Evolutionary conservation across 2,113 vertebrate species (phyloP).

Genomic region (Harpagus bidentatus): DNA sequence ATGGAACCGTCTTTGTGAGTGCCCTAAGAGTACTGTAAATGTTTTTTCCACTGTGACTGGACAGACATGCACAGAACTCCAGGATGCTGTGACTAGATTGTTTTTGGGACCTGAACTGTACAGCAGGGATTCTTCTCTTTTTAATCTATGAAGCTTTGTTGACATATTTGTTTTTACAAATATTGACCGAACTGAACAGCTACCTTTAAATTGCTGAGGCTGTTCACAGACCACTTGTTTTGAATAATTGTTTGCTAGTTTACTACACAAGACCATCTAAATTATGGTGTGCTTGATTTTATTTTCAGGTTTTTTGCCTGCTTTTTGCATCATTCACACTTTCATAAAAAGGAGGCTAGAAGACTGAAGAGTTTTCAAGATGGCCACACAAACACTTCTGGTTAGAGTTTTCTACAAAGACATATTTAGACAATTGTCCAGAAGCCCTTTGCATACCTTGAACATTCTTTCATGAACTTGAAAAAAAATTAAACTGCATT

Average conservation of each 20-base stretch:
- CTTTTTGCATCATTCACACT: neutral
- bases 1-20: neutral
- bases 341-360: neutral
- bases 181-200: neutral
- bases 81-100: neutral
- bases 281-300: neutral
- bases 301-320: neutral
- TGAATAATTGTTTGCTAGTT: neutral
- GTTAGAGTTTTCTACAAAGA: neutral
- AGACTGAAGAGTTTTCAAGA: slow-evolving; percentile 1
- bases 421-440: neutral
- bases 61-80: neutral
- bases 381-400: slow-evolving; percentile 34
- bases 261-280: neutral
- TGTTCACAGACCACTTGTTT: neutral
- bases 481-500: neutral
- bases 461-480: neutral
- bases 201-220: neutral
- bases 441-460: neutral
- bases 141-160: neutral
- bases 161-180: neutral
- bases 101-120: neutral
- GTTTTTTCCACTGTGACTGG: neutral
- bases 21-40: neutral
- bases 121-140: neutral